Percentiles rank a stretch among this genome's conserved stretches.
Evolutionary conservation across 2,113 vertebrate species (phyloP).

Genomic region (Pomatostomus ruficeps): DNA sequence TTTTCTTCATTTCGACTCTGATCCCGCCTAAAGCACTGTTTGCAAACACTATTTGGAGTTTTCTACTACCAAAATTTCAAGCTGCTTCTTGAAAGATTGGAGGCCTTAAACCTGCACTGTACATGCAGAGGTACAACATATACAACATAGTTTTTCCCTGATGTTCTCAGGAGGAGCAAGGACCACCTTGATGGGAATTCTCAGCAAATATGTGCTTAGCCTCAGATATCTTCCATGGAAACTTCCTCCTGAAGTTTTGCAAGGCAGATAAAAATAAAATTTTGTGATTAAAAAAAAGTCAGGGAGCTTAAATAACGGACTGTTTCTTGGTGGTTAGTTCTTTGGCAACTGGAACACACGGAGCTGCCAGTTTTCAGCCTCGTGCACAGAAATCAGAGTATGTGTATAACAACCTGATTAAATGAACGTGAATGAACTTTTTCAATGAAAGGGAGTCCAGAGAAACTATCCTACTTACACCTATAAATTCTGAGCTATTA

Average conservation of each 20-base stretch:
- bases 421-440: neutral
- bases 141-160: neutral
- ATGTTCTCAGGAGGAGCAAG: neutral
- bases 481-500: neutral
- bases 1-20: neutral
- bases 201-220: neutral
- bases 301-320: neutral
- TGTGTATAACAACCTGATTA: neutral
- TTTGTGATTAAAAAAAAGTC: neutral
- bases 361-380: constrained; percentile 8
- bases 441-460: neutral
- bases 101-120: neutral
- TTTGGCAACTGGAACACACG: neutral
- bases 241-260: neutral
- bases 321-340: constrained; percentile 2
- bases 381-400: neutral
- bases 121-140: accelerated
- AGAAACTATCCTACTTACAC: neutral
- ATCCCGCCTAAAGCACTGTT: neutral
- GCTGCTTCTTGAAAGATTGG: neutral
- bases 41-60: neutral
- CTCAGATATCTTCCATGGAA: neutral
- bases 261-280: constrained; percentile 13
- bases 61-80: neutral
- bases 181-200: neutral